A percentile compares a stretch with the other conserved stretches of the same genome.
These are phyloP conservation scores for Xestia rhomboidea DNA, from an alignment of 2,888 invertebrate species.

Conservation along the genomic window DNA sequence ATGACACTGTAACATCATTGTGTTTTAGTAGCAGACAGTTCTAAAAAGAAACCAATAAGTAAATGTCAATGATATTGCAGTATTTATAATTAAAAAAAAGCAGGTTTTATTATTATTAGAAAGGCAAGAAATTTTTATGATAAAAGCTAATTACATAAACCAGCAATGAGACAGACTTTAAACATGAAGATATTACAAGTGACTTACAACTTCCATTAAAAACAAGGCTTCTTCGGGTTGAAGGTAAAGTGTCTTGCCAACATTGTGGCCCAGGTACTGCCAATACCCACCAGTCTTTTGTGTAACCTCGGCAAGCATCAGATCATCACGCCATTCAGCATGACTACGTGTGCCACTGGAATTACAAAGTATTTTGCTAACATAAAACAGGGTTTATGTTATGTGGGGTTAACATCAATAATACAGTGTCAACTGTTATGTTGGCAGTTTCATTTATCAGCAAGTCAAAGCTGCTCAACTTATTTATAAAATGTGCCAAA, in stretches of 20 bases:
- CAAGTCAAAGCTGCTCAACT: not conserved
- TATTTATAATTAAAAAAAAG: not conserved
- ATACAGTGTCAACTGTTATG: not conserved
- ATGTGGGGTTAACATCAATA: not conserved
- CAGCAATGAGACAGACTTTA: not conserved
- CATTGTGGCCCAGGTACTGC: constrained; percentile 89
- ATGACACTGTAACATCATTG: constrained; percentile 90
- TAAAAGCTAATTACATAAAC: not conserved
- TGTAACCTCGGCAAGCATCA: constrained; percentile 89
- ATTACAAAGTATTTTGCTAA: constrained; percentile 38
- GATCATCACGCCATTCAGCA: constrained; percentile 90
- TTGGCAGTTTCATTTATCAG: not conserved
- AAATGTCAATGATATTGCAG: not conserved
- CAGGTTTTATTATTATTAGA: not conserved
- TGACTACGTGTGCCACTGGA: constrained; percentile 87
- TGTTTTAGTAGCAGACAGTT: constrained; percentile 91
- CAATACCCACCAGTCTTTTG: constrained; percentile 90
- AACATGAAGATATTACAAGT: not conserved
- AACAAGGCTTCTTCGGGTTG: constrained; percentile 92
- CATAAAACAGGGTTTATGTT: not conserved
- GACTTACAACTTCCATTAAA: constrained; percentile 92
- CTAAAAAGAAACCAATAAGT: constrained; percentile 82
- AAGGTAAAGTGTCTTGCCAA: constrained; percentile 86
- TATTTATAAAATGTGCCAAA: not conserved
- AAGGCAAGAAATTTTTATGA: not conserved